These are phyloP conservation scores for Anastrepha obliqua DNA, from an alignment of 1,140 invertebrate species.

Conservation along the genomic window DNA sequence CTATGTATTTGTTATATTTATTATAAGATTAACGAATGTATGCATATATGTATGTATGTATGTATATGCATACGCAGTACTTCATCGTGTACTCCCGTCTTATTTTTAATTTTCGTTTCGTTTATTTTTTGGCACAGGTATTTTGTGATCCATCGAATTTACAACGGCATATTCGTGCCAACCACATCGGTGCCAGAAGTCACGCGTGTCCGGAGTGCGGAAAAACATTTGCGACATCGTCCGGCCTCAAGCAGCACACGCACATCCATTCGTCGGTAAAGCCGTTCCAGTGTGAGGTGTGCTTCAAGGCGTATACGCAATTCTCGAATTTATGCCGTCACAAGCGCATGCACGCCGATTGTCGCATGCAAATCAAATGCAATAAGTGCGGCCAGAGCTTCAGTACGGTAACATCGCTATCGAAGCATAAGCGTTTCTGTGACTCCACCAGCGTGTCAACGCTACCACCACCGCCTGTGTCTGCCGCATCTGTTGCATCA, in stretches of 20 bases:
- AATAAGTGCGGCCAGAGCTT: slow-evolving; percentile 94
- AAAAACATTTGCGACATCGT: slow-evolving; percentile 97
- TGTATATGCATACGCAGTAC: neutral
- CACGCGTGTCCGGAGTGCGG: slow-evolving; percentile 98
- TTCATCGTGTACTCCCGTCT: slow-evolving; percentile 32
- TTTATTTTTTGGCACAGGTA: slow-evolving; percentile 77
- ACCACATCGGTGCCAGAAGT: slow-evolving; percentile 93
- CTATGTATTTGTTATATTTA: neutral
- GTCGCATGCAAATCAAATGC: slow-evolving; percentile 92
- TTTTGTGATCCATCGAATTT: slow-evolving; percentile 97
- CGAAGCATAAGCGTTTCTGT: slow-evolving; percentile 90
- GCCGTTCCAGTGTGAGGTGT: slow-evolving; percentile 97
- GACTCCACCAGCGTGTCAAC: slow-evolving; percentile 79
- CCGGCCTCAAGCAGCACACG: slow-evolving; percentile 98
- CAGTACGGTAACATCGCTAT: slow-evolving; percentile 88
- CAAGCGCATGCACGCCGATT: slow-evolving; percentile 97
- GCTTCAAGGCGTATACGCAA: slow-evolving; percentile 97
- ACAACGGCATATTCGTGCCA: slow-evolving; percentile 94
- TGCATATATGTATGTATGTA: neutral
- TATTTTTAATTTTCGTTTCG: slow-evolving; percentile 40
- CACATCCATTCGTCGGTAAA: slow-evolving; percentile 99
- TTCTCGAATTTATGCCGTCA: slow-evolving; percentile 99
- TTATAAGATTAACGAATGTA: neutral
- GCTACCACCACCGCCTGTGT: slow-evolving; percentile 18
- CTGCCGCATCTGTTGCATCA: slow-evolving; percentile 50